phyloP scores from a whole-genome alignment of 2,113 vertebrate species.

The Pachyramphus minor region DNA sequence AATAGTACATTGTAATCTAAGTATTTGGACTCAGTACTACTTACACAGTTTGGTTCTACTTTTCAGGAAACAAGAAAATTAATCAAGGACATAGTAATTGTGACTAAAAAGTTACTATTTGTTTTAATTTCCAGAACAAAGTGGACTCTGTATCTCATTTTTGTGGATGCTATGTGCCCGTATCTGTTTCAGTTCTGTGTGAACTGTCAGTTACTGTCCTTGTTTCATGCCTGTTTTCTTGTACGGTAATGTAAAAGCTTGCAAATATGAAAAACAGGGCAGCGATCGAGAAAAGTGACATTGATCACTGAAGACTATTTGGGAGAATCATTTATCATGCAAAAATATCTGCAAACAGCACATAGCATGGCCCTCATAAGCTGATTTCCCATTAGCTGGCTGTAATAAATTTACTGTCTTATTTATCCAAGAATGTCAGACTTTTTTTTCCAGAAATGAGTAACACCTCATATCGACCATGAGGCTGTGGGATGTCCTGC shows the following conservation, averaged over 20 bases:
- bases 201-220: neutral
- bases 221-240: neutral
- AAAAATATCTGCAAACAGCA: neutral
- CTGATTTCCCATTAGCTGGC: neutral
- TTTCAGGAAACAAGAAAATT: neutral
- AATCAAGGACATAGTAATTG: no score
- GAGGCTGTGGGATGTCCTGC: neutral
- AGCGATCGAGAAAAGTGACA: neutral
- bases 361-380: neutral
- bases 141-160: neutral
- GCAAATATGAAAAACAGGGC: neutral
- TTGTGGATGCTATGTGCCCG: fast-evolving
- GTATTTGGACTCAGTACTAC: neutral
- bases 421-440: neutral
- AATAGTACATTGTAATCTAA: neutral
- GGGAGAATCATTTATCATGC: neutral
- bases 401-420: neutral
- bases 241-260: neutral
- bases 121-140: neutral
- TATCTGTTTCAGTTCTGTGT: neutral
- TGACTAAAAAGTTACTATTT: neutral
- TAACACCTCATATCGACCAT: neutral
- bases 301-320: neutral
- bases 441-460: neutral
- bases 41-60: neutral